Percentiles rank a stretch among this genome's conserved stretches.
These are phyloP conservation scores for Camelus dromedarius DNA, from an alignment of 2,113 vertebrate species.

Conservation along the genomic window DNA sequence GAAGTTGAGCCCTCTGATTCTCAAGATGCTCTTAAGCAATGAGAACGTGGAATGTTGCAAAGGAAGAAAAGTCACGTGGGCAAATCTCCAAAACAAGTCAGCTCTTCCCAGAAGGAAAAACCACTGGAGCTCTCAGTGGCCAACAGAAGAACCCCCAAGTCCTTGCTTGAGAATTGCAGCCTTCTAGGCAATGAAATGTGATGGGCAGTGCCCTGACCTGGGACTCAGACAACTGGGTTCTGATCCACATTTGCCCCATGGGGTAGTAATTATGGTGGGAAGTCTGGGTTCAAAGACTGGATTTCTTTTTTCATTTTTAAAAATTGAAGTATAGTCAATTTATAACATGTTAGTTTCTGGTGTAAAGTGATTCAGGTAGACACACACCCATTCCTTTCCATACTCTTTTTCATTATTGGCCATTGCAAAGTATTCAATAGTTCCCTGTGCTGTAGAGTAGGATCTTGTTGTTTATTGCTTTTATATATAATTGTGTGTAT, in stretches of 20 bases:
- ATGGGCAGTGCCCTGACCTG: rapidly evolving
- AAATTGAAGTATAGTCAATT: too few relatives aligned
- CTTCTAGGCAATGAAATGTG: not conserved
- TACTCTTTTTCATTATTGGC: too few relatives aligned
- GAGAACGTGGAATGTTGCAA: not conserved
- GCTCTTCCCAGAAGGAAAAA: not conserved
- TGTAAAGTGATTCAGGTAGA: too few relatives aligned
- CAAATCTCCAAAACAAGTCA: not conserved
- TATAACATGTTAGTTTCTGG: too few relatives aligned
- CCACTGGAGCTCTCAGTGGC: not conserved
- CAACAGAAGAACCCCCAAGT: not conserved
- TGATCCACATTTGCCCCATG: not conserved
- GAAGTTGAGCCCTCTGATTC: not conserved
- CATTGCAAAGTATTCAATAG: too few relatives aligned
- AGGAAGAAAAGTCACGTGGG: not conserved
- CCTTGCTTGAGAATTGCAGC: not conserved
- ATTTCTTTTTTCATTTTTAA: too few relatives aligned
- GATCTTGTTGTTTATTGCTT: too few relatives aligned
- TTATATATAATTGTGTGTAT: too few relatives aligned
- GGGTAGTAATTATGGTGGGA: not conserved
- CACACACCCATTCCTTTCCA: too few relatives aligned
- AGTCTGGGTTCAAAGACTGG: not conserved
- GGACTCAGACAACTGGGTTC: not conserved
- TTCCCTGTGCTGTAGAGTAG: too few relatives aligned
- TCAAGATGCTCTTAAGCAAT: not conserved